Evolutionary conservation across 2,888 invertebrate genomes (phyloP).

Genomic region (Eubasilissa splendida): DNA sequence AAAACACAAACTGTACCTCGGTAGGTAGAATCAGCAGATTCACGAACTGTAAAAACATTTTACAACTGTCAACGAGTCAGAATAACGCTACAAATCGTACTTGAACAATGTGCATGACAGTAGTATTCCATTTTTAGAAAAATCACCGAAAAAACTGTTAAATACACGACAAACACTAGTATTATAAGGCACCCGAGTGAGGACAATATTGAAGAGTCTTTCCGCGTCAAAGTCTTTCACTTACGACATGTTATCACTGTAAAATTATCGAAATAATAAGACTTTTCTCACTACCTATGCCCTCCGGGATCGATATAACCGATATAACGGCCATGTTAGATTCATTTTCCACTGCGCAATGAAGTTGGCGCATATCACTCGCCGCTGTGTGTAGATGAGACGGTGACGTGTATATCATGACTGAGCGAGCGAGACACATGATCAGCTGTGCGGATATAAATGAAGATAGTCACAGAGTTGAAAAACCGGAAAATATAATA

Average conservation of each 20-base stretch:
- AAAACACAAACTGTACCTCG: conserved; percentile 40
- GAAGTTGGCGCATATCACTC: conserved; percentile 51
- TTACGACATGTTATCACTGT: conserved; percentile 32
- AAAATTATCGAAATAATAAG: conserved; percentile 46
- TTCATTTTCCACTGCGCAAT: conserved; percentile 54
- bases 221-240: conserved; percentile 30
- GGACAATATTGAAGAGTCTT: conserved; percentile 4
- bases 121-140: conserved; percentile 49
- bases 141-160: conserved; percentile 43
- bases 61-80: conserved; percentile 41
- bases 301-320: conserved; percentile 52
- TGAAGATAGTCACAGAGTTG: conserved; percentile 45
- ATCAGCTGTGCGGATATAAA: conserved; percentile 52
- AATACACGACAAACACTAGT: conserved; percentile 40
- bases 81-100: conserved; percentile 23
- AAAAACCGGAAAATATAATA: conserved; percentile 37
- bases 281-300: conserved; percentile 45
- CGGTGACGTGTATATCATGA: background rate
- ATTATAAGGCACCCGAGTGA: conserved; percentile 38
- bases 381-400: conserved; percentile 14
- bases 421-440: background rate
- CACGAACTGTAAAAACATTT: conserved; percentile 15
- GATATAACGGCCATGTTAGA: conserved; percentile 53
- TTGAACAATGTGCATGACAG: conserved; percentile 50
- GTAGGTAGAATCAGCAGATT: conserved; percentile 15